Base-by-base conservation (phyloP, 2,113 vertebrate species). In the Zootoca vivipara region DNA sequence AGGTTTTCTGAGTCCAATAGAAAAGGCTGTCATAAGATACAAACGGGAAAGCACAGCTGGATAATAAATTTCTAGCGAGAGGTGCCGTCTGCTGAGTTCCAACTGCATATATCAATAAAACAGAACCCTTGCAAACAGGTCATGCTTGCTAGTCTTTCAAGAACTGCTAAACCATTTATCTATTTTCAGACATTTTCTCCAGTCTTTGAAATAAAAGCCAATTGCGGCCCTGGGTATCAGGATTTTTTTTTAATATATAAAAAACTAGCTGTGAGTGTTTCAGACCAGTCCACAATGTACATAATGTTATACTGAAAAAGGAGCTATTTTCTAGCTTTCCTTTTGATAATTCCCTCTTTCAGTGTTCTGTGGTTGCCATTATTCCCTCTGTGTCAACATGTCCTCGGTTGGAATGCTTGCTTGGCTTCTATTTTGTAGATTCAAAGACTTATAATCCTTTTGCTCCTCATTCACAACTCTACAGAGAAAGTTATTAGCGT, bases 201-300 rank as follows among this genome's bases (percentile, higher is more conserved):
- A 22, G 26, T 52, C 82, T 95, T 95, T 95, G 81, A 94, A 91
- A 93, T 90, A 78, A 93, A 83, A 92, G 87, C 90, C 89, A 89
- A 92, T 90, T 93, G 85, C 46, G 67, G 87, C 78, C 87, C 86
- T 92, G 83, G 86, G 65, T 90, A 40, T 89, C 72, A 86, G 88
- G 78, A 86, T 95, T 93, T 92, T 92, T 91, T 46, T 10, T 42
- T 8, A 12, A 52, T 10, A 52, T 10, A 52, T 38, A 38, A 73
- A 94, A 93, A 92, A 93, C 90, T 95, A 85, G 84, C 92, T 93
- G 91, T 92, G 94, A 92, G 82, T 85, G 65, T 90, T 95, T 94
- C 86, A 86, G 88, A 91, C 52, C 67, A 78, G 83, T 93, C 90
- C 33, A 46, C 83, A 82, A 89, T 90, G 88, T 89, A 85, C 7